Evolutionary conservation across 2,113 vertebrate species (phyloP), one percentile per base, ranked within the genome.

Genomic region (Gopherus flavomarginatus): DNA sequence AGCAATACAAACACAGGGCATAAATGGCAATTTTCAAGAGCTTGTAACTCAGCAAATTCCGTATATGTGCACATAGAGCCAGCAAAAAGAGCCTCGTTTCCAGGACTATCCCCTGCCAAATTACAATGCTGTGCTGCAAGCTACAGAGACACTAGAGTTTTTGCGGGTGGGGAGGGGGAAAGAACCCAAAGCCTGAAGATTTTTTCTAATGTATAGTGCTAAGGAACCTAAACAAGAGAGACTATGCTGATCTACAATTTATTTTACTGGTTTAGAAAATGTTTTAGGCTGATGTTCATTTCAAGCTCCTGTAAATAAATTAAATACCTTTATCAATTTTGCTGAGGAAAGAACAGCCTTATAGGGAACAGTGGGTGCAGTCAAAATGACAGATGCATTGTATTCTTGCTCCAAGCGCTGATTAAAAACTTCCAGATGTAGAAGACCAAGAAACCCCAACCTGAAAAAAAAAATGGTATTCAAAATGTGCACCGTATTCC

Each of bases 361-460:
- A 97, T 99, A 99, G 29, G 99, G 99, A 92, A 99, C 99, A 0
- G 99, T 99, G 81, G 99, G 99, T 1, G 99, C 98, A 31, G 99
- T 99, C 85, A 99, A 98, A 87, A 99, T 99, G 88, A 99, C 99
- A 31, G 99, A 99, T 89, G 99, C 98, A 53, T 99, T 99, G 97
- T 99, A 99, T 94, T 99, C 99, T 98, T 99, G 99, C 81, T 99
- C 99, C 95, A 99, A 98, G 86, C 99, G 98, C 96, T 99, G 99
- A 98, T 99, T 99, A 97, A 99, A 99, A 96, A 99, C 99, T 97
- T 99, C 99, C 99, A 99, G 99, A 88, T 99, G 99, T 69, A 99
- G 97, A 90, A 99, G 98, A 90, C 99, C 99, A 96, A 99, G 98
- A 98, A 99, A 99, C 38, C 99, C 99, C 92, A 99, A 98, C 92